Evolutionary conservation across 2,797 vertebrate genomes (phyloP).

Genomic region (Catostomus latipinnis): DNA sequence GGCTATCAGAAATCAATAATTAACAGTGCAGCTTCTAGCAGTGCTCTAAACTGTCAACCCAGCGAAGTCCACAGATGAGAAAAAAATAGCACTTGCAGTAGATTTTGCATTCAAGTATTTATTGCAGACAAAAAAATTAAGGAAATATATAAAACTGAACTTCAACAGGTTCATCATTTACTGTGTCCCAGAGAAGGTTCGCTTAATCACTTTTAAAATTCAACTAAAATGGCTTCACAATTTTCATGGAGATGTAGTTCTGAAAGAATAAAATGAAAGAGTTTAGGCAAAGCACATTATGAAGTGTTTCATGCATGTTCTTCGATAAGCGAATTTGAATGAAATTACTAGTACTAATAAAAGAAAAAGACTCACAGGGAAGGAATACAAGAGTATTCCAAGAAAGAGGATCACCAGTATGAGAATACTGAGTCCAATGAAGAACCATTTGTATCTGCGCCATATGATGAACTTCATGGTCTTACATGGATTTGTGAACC

Average conservation of each 20-base stretch:
- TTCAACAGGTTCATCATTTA: neutral
- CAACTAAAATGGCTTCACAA: conserved; percentile 56
- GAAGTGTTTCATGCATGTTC: neutral
- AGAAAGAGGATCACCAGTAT: conserved; percentile 79
- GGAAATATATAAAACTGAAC: neutral
- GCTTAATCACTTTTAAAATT: neutral
- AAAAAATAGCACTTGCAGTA: neutral
- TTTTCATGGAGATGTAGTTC: conserved; percentile 63
- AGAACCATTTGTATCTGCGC: conserved; percentile 87
- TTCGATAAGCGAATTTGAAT: too few species aligned
- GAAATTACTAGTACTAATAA: too few species aligned
- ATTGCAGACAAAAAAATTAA: neutral
- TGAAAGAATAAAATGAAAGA: conserved; percentile 22
- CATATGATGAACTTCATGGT: conserved; percentile 89
- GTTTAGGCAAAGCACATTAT: conserved; percentile 4
- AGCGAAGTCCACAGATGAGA: neutral
- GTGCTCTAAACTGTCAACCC: neutral
- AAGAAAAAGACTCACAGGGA: conserved; percentile 78
- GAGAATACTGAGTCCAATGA: conserved; percentile 80
- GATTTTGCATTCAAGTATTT: neutral
- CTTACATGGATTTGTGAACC: conserved; percentile 91
- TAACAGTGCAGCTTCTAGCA: conserved; percentile 19
- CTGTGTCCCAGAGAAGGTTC: neutral
- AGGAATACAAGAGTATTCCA: conserved; percentile 84
- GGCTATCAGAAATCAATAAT: too few species aligned